These are phyloP conservation scores for Nothocercus nigrocapillus DNA, from an alignment of 2,113 vertebrate genomes.

Conservation along the genomic window DNA sequence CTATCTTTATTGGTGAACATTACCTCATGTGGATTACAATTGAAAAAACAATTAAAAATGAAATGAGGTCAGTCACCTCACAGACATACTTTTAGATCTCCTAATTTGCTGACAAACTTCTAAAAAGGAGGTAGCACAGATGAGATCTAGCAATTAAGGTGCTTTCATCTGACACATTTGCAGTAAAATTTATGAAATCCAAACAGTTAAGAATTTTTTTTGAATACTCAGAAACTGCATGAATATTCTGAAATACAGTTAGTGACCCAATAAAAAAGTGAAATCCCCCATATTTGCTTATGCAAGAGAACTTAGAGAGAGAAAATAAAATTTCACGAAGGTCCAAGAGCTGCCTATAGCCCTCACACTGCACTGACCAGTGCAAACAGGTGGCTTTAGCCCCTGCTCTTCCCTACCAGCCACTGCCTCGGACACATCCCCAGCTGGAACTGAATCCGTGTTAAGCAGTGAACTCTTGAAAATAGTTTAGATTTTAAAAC, in stretches of 20 bases:
- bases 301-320: background rate
- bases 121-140: background rate
- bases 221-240: background rate
- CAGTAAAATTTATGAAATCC: background rate
- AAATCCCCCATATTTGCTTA: background rate
- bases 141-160: background rate
- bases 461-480: background rate
- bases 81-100: background rate
- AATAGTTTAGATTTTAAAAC: background rate
- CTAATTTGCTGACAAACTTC: background rate
- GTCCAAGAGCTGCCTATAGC: background rate
- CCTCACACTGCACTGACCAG: background rate
- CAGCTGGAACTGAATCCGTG: background rate
- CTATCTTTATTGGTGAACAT: background rate
- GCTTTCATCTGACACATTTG: background rate
- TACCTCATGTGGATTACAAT: background rate
- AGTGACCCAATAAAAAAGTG: background rate
- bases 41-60: slow-evolving; percentile 32
- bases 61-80: slow-evolving; percentile 15
- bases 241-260: background rate
- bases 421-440: background rate
- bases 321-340: rapidly evolving
- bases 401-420: background rate
- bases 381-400: background rate
- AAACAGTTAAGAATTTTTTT: background rate